Evolutionary conservation across 1,140 invertebrate genomes (phyloP), one percentile per base, ranked within the genome.

Genomic region (Eriosoma lanigerum): DNA sequence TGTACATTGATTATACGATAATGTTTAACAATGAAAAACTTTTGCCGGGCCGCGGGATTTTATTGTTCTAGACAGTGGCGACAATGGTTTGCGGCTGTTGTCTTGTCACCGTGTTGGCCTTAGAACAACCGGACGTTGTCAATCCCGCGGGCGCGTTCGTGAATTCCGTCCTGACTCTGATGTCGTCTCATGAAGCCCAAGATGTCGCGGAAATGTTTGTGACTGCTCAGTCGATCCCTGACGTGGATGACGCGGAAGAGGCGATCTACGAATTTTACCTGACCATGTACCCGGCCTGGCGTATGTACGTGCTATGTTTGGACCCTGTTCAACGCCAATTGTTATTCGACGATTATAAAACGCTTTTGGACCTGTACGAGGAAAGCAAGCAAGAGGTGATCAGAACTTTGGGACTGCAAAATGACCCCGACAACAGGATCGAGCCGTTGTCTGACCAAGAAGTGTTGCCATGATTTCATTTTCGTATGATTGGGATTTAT

Each of bases 151-250:
- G 68, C 0, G 1, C 17, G 46, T 72, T 52, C 48, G 68, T 52
- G 13, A 12, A 26, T 8, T 19, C 46, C 17, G 68, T 72, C 12
- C 10, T 0, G 17, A 24, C 50, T 0, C 19, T 52, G 68, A 72
- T 72, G 68, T 24, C 17, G 2, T 5, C 0, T 1, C 17, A 72
- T 0, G 0, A 52, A 21, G 50, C 46, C 3, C 10, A 6, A 24
- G 68, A 72, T 10, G 68, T 72, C 1, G 46, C 68, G 15, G 68
- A 72, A 19, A 72, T 52, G 68, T n/a, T 72, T 9, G 48, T 72
- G 1, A 46, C 68, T 17, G 46, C 24, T 17, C 3, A 19, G 15
- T 12, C 15, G 17, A 38, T 38, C 9, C 52, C 68, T 1, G 10
- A 38, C 24, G 15, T 15, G 24, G 68, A 24, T 6, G 46, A 29